phyloP scores from a whole-genome alignment of 1,140 invertebrate genomes.

The Drosophila dunni region DNA sequence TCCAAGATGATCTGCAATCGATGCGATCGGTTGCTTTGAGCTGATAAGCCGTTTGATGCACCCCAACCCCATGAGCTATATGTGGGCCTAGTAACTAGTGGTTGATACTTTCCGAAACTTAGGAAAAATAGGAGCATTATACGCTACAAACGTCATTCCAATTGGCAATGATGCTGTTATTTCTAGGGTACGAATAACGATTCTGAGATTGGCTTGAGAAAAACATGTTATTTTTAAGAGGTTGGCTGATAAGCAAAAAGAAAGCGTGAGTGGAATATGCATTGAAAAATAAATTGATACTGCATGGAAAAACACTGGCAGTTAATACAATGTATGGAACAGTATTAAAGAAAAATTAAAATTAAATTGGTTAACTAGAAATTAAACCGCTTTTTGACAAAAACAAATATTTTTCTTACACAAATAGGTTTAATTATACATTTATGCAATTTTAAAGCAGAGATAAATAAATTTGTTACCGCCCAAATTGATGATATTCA shows the following conservation, averaged over 20 bases:
- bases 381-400: too few species aligned
- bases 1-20: slow-evolving; percentile 21
- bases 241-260: slow-evolving; percentile 53
- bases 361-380: too few species aligned
- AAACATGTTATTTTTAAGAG: slow-evolving; percentile 76
- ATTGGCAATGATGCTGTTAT: slow-evolving; percentile 44
- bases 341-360: not conserved
- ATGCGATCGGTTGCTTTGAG: slow-evolving; percentile 41
- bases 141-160: slow-evolving; percentile 53
- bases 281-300: slow-evolving; percentile 39
- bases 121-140: slow-evolving; percentile 42
- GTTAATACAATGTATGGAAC: not conserved
- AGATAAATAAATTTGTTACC: too few species aligned
- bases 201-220: slow-evolving; percentile 58
- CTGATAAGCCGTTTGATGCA: slow-evolving; percentile 52
- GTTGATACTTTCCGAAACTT: slow-evolving; percentile 45
- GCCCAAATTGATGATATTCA: not conserved
- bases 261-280: slow-evolving; percentile 62
- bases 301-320: slow-evolving; percentile 20
- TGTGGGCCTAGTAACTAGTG: slow-evolving; percentile 60
- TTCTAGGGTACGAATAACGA: slow-evolving; percentile 20
- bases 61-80: slow-evolving; percentile 10
- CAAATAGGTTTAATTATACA: too few species aligned
- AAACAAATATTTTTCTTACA: too few species aligned
- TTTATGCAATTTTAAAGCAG: too few species aligned